Evolutionary conservation across 2,797 vertebrate genomes (phyloP).

Genomic region (Syngnathus acus): DNA sequence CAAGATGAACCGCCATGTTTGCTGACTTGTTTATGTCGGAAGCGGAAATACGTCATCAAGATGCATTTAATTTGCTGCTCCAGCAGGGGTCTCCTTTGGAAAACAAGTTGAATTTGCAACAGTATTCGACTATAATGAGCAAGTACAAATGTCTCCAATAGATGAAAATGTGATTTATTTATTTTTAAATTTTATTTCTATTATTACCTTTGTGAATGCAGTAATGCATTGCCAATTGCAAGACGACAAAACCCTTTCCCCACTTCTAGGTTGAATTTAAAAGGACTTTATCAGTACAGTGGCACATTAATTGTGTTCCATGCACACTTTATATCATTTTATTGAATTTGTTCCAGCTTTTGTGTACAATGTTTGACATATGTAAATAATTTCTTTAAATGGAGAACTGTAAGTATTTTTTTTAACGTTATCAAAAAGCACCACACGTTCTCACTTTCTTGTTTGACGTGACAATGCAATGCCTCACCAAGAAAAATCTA

Average conservation of each 20-base stretch:
- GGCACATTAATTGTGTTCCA: background rate
- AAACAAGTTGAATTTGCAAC: background rate
- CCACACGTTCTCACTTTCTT: background rate
- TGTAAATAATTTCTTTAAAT: background rate
- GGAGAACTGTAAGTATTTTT: background rate
- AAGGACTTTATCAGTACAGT: background rate
- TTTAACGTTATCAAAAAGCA: background rate
- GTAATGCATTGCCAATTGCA: no score
- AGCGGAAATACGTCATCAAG: conserved; percentile 32
- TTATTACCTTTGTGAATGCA: background rate
- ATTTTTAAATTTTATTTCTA: background rate
- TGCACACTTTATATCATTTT: no score
- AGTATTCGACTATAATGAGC: background rate
- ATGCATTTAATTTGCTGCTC: background rate
- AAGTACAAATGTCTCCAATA: background rate
- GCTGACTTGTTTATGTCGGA: conserved; percentile 46
- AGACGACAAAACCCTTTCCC: background rate
- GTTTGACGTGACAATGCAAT: background rate
- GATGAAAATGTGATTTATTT: background rate
- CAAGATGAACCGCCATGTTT: conserved; percentile 21
- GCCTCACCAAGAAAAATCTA: background rate
- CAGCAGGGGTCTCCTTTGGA: conserved; percentile 1
- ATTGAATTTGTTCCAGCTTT: background rate
- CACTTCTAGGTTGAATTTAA: background rate
- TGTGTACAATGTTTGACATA: background rate